Evolutionary conservation across 2,888 invertebrate species (phyloP), one percentile per base, ranked within the genome.

Genomic region (Malacosoma neustria): DNA sequence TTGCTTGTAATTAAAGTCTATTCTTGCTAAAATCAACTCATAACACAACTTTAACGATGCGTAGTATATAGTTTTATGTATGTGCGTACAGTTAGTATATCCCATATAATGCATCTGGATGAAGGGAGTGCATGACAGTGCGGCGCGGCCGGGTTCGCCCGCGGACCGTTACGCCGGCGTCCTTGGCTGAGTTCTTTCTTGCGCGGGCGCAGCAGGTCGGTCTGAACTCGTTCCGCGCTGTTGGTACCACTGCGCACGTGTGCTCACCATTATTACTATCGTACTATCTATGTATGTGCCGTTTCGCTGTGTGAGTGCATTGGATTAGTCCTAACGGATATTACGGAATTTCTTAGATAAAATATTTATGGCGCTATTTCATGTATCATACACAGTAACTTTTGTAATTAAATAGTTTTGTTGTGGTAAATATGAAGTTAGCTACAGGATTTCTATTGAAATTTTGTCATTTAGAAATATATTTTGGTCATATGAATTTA

Each of bases 141-240:
- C 34, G 44, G 43, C 39, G 41, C 42, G 43, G 42, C 45, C 50
- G 49, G 43, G 48, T 55, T 55, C 54, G 53, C 56, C 44, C 52
- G 52, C 51, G 61, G 57, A 76, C 84, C 84, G 84, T 85, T 85
- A 85, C 75, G 67, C 66, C 67, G 68, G 80, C 84, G 84, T 84
- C 84, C 84, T 85, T 85, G 84, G 84, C 84, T 85, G 84, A 84
- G 82, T 84, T 84, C 80, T 84, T 77, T 79, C 79, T 76, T 69
- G 74, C 73, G 63, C 72, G 69, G 68, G 68, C 73, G 72, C 77
- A 75, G 77, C 81, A 81, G 80, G 75, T 75, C 75, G 72, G 54
- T 66, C 61, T 67, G 71, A 72, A 81, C 82, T 66, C 79, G 82
- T 81, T 81, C 80, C 73, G 64, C 72, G 71, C 72, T 54, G 69